Percentiles rank a stretch among this genome's conserved stretches.
phyloP scores from a whole-genome alignment of 2,888 invertebrate species.

The Ochropleura leucogaster region DNA sequence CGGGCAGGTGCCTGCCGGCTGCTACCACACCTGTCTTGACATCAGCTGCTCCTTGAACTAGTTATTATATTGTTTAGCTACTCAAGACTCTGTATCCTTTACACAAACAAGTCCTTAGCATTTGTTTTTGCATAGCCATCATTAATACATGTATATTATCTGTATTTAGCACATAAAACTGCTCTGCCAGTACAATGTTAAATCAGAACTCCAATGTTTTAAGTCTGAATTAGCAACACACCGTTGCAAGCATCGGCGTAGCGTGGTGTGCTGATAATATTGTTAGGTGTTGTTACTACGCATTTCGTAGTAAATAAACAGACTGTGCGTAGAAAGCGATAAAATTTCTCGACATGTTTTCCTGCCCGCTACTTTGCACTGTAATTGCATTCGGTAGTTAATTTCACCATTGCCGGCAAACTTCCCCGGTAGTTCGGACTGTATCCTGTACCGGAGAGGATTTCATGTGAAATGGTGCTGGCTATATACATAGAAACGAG shows the following conservation, averaged over 20 bases:
- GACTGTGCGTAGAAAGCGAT: slow-evolving; percentile 80
- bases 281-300: slow-evolving; percentile 69
- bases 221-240: slow-evolving; percentile 27
- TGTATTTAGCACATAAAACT: slow-evolving; percentile 12
- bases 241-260: slow-evolving; percentile 61
- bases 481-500: slow-evolving; percentile 9
- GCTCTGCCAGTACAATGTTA: slow-evolving; percentile 7
- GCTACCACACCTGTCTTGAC: slow-evolving; percentile 87
- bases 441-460: slow-evolving; percentile 62
- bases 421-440: slow-evolving; percentile 71
- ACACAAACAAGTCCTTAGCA: slow-evolving; percentile 37
- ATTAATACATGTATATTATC: slow-evolving; percentile 2
- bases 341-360: slow-evolving; percentile 75
- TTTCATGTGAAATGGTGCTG: slow-evolving; percentile 38
- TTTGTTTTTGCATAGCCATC: slow-evolving; percentile 19
- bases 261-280: slow-evolving; percentile 58
- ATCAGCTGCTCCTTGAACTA: slow-evolving; percentile 86
- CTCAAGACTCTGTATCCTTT: slow-evolving; percentile 57
- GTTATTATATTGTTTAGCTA: slow-evolving; percentile 76
- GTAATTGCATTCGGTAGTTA: slow-evolving; percentile 79
- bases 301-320: slow-evolving; percentile 74
- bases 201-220: slow-evolving; percentile 17
- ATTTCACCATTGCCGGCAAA: slow-evolving; percentile 75
- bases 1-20: slow-evolving; percentile 87
- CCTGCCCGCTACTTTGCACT: slow-evolving; percentile 69